Conservation (phyloP, 2,888 invertebrate species). For the Lithodes maja region DNA sequence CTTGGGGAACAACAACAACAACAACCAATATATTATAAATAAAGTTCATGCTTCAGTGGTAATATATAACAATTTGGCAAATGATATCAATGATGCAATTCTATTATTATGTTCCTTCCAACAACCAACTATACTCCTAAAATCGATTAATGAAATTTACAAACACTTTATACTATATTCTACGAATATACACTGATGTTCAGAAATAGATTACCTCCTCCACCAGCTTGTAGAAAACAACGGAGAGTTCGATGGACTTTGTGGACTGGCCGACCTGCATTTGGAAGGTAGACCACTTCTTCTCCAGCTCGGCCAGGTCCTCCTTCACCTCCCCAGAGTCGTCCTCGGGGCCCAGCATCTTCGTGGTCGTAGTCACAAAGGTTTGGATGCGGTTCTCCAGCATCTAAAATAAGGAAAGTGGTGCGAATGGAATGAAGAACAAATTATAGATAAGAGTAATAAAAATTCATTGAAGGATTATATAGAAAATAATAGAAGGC, state of each 20-base stretch:
- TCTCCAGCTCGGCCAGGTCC: constrained; percentile 80
- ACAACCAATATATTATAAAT: too few relatives aligned
- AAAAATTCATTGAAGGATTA: too few relatives aligned
- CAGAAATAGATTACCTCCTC: constrained; percentile 79
- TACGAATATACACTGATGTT: too few relatives aligned
- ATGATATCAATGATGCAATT: neutral
- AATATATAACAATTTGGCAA: neutral
- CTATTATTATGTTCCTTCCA: too few relatives aligned
- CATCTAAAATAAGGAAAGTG: constrained; percentile 74
- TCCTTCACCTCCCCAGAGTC: constrained; percentile 77
- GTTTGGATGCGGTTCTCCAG: constrained; percentile 82
- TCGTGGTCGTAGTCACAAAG: constrained; percentile 82
- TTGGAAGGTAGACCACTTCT: constrained; percentile 82
- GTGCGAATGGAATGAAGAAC: neutral
- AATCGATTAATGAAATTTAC: too few relatives aligned
- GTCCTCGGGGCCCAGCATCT: constrained; percentile 75
- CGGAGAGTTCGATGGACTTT: constrained; percentile 81
- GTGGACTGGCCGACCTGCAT: constrained; percentile 81
- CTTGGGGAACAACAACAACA: too few relatives aligned
- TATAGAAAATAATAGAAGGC: too few relatives aligned
- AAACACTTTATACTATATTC: too few relatives aligned
- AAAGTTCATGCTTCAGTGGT: too few relatives aligned
- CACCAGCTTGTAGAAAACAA: constrained; percentile 83
- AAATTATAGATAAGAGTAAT: too few relatives aligned
- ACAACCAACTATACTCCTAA: too few relatives aligned